Percentiles rank a stretch among this genome's conserved stretches.
Conservation (phyloP, 2,888 invertebrate genomes). For the Lomographa bimaculata region DNA sequence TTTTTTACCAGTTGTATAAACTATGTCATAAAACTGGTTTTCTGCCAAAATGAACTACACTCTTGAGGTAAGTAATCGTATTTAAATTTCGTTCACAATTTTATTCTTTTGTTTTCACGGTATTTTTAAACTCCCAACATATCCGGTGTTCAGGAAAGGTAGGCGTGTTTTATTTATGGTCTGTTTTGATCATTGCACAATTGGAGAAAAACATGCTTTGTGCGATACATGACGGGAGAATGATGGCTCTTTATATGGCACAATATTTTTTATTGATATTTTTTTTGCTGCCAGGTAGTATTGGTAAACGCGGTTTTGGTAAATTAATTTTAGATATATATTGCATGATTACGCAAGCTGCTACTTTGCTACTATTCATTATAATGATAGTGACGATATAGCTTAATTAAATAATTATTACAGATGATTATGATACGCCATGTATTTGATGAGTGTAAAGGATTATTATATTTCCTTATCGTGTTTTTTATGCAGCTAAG, state of each 20-base stretch:
- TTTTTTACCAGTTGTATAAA: no score
- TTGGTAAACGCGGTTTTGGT: conserved; percentile 22
- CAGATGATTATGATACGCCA: no score
- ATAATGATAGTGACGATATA: no score
- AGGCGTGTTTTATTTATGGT: conserved; percentile 73
- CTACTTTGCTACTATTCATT: no score
- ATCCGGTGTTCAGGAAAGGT: conserved; percentile 46
- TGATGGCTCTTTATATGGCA: conserved; percentile 46
- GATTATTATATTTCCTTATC: no score
- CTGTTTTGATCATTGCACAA: conserved; percentile 70
- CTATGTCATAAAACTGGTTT: no score
- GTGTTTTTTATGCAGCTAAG: no score
- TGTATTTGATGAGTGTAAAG: no score
- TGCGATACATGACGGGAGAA: conserved; percentile 45
- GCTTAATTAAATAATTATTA: no score
- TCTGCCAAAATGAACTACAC: no score
- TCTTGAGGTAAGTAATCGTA: no score
- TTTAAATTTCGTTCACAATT: conserved; percentile 3
- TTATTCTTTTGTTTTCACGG: conserved; percentile 17
- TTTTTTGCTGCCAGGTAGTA: conserved; percentile 36
- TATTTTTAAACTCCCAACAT: conserved; percentile 16
- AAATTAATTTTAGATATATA: conserved; percentile 22
- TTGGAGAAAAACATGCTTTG: conserved; percentile 49
- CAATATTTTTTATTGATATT: conserved; percentile 34
- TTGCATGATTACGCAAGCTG: neutral